Base-by-base conservation (phyloP, 2,113 vertebrate genomes). In the Pogonocichla stellata region DNA sequence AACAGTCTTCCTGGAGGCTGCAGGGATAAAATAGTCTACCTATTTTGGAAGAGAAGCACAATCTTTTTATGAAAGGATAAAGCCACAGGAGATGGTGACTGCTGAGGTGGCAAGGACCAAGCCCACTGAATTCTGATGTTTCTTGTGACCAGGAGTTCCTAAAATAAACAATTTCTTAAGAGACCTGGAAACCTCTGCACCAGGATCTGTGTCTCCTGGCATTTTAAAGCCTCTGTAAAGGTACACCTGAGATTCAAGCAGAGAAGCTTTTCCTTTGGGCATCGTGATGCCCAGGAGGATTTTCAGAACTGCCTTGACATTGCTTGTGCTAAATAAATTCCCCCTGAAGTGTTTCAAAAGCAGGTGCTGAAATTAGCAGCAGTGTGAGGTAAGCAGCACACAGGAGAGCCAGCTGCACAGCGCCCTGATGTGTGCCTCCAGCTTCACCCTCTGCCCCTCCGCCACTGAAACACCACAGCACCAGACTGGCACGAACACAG, bases 121-220 rank as follows among this genome's bases (percentile, higher is more conserved):
- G 61, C 26, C 15, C 0, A 3, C 54, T 75, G 73, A 92, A 94
- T 88, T 58, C 69, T 78, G 73, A 84, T 81, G 72, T 56, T 87
- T 84, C 73, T 89, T 95, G 91, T 91, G 89, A 92, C 61, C 10
- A 0, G 26, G 61, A 84, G 65, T 65, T 90, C 67, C 88, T 67
- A 88, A 97, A 95, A 93, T 86, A 90, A 94, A 91, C 22, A 62
- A 66, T 58, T 93, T 79, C 66, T 96, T 90, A 88, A 81, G 14
- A 90, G 60, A 90, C 3, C 19, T 7, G 19, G 56, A 47, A 74
- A 74, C 33, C 28, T 69, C 70, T 57, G 53, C 54, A 64, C 23
- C 0, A 15, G 74, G n/a, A 80, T 83, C 72, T 45, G 38, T 38
- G 57, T 66, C 51, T 66, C 38, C 20, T 8, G 12, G 77, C 81